These are phyloP conservation scores for Standfussiana lucernea DNA, from an alignment of 2,888 invertebrate genomes.

Conservation along the genomic window DNA sequence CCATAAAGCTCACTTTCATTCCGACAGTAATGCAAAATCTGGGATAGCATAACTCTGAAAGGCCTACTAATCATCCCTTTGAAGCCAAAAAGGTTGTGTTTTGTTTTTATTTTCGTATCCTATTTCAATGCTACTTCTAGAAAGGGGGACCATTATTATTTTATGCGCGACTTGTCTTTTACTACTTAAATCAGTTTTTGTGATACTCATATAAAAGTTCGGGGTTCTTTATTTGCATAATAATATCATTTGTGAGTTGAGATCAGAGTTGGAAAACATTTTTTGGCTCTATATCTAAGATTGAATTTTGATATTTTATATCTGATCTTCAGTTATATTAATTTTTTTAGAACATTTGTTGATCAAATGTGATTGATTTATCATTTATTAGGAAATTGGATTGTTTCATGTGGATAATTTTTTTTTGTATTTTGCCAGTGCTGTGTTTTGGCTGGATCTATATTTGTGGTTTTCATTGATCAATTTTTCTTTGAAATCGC, in stretches of 20 bases:
- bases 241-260: conserved; percentile 64
- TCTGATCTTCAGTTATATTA: conserved; percentile 23
- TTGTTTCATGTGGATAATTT: not conserved
- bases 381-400: not conserved
- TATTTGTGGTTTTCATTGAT: not conserved
- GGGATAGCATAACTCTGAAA: not conserved
- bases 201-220: conserved; percentile 57
- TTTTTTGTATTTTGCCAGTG: not conserved
- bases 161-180: conserved; percentile 47
- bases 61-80: not conserved
- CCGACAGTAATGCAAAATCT: not conserved
- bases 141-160: conserved; percentile 42
- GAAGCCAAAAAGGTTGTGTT: not conserved
- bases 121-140: conserved; percentile 2
- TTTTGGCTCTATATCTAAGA: conserved; percentile 42
- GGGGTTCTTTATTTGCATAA: conserved; percentile 61
- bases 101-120: conserved; percentile 7
- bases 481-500: not conserved
- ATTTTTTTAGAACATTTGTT: conserved; percentile 9
- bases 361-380: conserved; percentile 13
- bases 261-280: conserved; percentile 49
- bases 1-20: not conserved
- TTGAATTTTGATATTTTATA: conserved; percentile 53
- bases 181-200: conserved; percentile 58
- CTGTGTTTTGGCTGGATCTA: not conserved